These are phyloP conservation scores for Malacoraja senta DNA, from an alignment of 2,797 vertebrate species.

Conservation along the genomic window DNA sequence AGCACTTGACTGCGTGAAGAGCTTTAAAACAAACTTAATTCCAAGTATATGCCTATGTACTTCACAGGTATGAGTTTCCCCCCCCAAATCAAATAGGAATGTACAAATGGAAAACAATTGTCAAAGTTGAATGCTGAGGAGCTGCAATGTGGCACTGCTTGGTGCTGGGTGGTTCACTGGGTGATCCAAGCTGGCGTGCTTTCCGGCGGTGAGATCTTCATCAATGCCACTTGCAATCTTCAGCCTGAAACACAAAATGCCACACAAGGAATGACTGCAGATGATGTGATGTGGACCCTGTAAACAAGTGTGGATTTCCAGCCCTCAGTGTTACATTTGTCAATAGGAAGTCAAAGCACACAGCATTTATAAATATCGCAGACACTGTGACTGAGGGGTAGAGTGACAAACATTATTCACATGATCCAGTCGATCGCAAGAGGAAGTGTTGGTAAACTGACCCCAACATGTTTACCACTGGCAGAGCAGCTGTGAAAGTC, in stretches of 20 bases:
- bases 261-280: too few relatives aligned
- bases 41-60: not conserved
- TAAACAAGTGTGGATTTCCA: not conserved
- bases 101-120: not conserved
- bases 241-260: not conserved
- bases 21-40: not conserved
- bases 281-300: too few relatives aligned
- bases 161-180: too few relatives aligned
- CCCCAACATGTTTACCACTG: not conserved
- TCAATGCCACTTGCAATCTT: not conserved
- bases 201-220: not conserved
- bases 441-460: constrained; percentile 7
- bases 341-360: not conserved
- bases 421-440: not conserved
- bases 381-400: not conserved
- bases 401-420: not conserved
- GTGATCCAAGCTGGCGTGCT: not conserved
- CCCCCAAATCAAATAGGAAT: too few relatives aligned
- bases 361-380: not conserved
- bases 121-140: not conserved
- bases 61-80: not conserved
- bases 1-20: not conserved
- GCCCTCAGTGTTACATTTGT: too few relatives aligned
- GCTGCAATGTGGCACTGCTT: not conserved
- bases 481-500: not conserved